Base-by-base conservation (phyloP, 2,113 vertebrate genomes). In the Rhabdomys dilectus region DNA sequence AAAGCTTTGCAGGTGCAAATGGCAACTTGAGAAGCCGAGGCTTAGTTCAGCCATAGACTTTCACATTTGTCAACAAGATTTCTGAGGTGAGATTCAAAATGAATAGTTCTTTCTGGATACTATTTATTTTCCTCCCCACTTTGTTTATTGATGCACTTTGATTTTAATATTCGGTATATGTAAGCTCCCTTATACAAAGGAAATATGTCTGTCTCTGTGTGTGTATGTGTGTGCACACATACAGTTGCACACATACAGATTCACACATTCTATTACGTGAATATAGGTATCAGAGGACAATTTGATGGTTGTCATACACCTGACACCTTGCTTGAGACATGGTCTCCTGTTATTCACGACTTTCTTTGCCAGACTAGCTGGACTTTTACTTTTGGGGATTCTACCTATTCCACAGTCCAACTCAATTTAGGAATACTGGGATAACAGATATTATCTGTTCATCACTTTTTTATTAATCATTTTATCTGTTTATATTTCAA, bases 81-180 rank as follows among this genome's bases (percentile, higher is more conserved):
- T 3, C 66, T 70, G 39, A 96, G 16, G 26, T 95, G 58, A 96
- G 34, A 91, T 81, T 94, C 75, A 81, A 93, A 76, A 34, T 72
- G 31, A 92, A 39, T 90, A 89, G 1, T 81, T 22, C 70, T 51
- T 70, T 17, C 17, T 92, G 17, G 26, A 60, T 64, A 87, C 51
- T 64, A 29, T 62, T 82, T n/a, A n/a, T 60, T 62, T 17, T 60
- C 29, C 81, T 68, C 34, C 80, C 80, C 70, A 0, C 4, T 21
- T 87, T 68, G 21, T 88, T 1, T n/a, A 26, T 72, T 53, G 21
- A 5, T 86, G 26, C 39, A 48, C 15, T 4, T 66, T 45, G 39
- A 48, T n/a, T 39, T 42, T 62, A 29, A 84, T 39, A 45, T 45
- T 64, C 42, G 26, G 4, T 34, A 34, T 8, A 39, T 45, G 9